Evolutionary conservation across 2,113 vertebrate genomes (phyloP).

Genomic region (Phainopepla nitens): DNA sequence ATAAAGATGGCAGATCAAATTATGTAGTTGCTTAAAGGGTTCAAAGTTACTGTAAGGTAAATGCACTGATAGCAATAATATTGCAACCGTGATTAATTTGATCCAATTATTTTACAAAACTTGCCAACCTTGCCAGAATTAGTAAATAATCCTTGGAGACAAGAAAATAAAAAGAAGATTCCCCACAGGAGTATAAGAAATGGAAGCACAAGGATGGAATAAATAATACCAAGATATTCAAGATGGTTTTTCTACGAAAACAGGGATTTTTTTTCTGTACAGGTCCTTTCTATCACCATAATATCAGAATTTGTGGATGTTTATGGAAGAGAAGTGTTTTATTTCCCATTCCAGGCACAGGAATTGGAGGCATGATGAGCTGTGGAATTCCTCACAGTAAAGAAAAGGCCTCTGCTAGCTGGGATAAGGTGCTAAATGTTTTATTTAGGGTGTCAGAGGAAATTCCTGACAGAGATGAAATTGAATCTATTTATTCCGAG

Average conservation of each 20-base stretch:
- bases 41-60: background rate
- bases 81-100: background rate
- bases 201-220: background rate
- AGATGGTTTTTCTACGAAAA: background rate
- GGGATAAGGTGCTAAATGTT: background rate
- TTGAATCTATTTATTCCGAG: background rate
- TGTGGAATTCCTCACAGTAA: background rate
- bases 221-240: background rate
- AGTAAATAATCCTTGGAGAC: background rate
- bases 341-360: background rate
- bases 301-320: background rate
- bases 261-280: background rate
- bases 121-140: background rate
- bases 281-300: background rate
- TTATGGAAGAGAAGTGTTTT: background rate
- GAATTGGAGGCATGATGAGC: background rate
- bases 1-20: background rate
- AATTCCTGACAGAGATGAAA: background rate
- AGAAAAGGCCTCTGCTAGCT: background rate
- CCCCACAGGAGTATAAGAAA: background rate
- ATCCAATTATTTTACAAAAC: background rate
- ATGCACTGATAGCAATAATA: background rate
- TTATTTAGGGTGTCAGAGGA: conserved; percentile 13
- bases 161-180: background rate
- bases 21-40: background rate